These are phyloP conservation scores for Trichacis sp. DNA, from an alignment of 2,888 invertebrate genomes.

Conservation along the genomic window DNA sequence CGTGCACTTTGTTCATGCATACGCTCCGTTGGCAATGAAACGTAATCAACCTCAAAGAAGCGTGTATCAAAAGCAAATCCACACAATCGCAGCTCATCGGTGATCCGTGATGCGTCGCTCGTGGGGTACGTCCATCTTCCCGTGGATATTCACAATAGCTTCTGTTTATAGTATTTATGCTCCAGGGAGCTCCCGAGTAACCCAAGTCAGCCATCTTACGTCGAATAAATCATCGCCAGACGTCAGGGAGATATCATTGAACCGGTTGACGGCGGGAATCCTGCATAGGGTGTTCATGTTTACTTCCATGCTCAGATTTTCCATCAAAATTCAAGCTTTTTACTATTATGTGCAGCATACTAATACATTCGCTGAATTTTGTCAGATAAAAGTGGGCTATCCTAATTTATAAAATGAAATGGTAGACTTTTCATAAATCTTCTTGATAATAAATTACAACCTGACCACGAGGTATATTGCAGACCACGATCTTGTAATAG, in stretches of 20 bases:
- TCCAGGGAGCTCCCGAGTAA: slow-evolving; percentile 50
- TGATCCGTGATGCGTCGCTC: slow-evolving; percentile 40
- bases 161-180: slow-evolving; percentile 66
- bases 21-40: slow-evolving; percentile 45
- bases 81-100: slow-evolving; percentile 36
- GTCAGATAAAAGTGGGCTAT: too few relatives aligned
- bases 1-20: slow-evolving; percentile 53
- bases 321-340: too few relatives aligned
- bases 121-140: slow-evolving; percentile 64
- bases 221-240: slow-evolving; percentile 68
- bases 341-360: too few relatives aligned
- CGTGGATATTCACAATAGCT: slow-evolving; percentile 66
- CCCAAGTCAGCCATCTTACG: slow-evolving; percentile 65
- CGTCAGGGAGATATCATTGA: slow-evolving; percentile 67
- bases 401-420: too few relatives aligned
- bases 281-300: slow-evolving; percentile 58
- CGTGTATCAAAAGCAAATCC: slow-evolving; percentile 40
- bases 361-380: too few relatives aligned
- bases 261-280: slow-evolving; percentile 60
- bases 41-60: slow-evolving; percentile 41
- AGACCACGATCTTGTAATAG: slow-evolving; percentile 52
- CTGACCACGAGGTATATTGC: slow-evolving; percentile 49
- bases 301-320: too few relatives aligned
- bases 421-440: too few relatives aligned
- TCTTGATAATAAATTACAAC: too few relatives aligned